Evolutionary conservation across 2,797 vertebrate species (phyloP).

Genomic region (Nothura maculosa): DNA sequence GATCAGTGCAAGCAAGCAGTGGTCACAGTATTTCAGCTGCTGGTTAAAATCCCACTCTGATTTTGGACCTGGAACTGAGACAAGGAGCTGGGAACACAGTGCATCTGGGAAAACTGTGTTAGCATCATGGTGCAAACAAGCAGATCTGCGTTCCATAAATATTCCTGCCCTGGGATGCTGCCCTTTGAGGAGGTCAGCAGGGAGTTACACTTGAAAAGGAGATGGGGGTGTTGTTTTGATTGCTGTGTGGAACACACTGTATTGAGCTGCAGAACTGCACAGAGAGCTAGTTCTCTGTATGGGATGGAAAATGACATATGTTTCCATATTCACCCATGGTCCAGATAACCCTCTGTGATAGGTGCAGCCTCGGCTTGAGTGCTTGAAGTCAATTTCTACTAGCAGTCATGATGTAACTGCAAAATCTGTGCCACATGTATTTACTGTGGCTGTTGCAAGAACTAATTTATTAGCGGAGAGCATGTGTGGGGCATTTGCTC

Average conservation of each 20-base stretch:
- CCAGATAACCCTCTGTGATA: neutral
- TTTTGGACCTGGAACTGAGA: neutral
- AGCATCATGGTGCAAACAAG: neutral
- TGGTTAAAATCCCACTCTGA: neutral
- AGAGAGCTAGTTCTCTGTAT: neutral
- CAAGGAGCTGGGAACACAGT: neutral
- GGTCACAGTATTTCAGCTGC: neutral
- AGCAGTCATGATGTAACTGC: neutral
- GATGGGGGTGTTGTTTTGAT: neutral
- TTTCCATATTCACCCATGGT: neutral
- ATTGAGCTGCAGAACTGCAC: neutral
- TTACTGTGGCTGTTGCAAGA: neutral
- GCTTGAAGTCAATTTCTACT: neutral
- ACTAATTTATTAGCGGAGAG: neutral
- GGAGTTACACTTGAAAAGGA: neutral
- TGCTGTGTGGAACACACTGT: neutral
- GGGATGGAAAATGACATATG: neutral
- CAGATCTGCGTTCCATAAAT: neutral
- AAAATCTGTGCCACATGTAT: neutral
- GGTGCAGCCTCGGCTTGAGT: rapidly evolving
- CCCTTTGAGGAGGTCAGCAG: neutral
- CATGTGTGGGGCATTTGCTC: neutral
- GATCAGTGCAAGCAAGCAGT: neutral
- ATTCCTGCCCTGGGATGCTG: neutral
- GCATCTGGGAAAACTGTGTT: neutral